Percentiles rank a stretch among this genome's conserved stretches.
Conservation (phyloP, 2,797 vertebrate genomes). For the Aplochiton taeniatus region DNA sequence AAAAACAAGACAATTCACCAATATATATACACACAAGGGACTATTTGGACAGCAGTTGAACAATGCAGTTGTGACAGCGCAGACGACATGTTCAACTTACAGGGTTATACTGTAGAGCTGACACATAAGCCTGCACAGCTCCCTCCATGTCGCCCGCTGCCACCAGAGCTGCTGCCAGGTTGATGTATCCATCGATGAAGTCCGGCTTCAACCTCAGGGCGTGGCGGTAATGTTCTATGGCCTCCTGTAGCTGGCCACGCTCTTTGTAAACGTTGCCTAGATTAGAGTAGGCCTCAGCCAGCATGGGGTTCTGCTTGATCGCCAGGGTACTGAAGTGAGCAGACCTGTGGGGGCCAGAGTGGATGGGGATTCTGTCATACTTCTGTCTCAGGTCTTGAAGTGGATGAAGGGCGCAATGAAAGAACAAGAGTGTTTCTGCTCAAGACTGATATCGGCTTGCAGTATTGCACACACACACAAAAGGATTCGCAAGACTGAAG, state of each 20-base stretch:
- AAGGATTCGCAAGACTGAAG: too few species aligned
- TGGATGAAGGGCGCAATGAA: too few species aligned
- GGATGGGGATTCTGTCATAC: not conserved
- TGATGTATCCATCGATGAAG: slow-evolving; percentile 99
- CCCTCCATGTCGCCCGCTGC: slow-evolving; percentile 99
- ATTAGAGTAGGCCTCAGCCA: slow-evolving; percentile 98
- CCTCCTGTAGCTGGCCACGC: slow-evolving; percentile 96
- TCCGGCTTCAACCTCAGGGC: slow-evolving; percentile 96
- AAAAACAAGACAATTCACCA: not conserved
- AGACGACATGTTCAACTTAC: slow-evolving; percentile 75
- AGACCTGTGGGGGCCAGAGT: slow-evolving; percentile 80
- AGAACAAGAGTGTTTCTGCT: too few species aligned
- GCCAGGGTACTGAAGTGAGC: slow-evolving; percentile 99
- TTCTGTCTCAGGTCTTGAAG: not conserved
- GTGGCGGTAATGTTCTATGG: slow-evolving; percentile 97
- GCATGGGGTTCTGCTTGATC: slow-evolving; percentile 98
- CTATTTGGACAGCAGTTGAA: not conserved
- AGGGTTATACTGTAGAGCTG: slow-evolving; percentile 98
- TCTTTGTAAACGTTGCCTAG: slow-evolving; percentile 99
- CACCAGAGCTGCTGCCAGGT: slow-evolving; percentile 95
- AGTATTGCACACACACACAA: too few species aligned
- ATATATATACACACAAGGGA: not conserved
- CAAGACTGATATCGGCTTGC: too few species aligned
- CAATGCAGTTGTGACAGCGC: not conserved
- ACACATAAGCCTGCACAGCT: slow-evolving; percentile 97